Base-by-base conservation (phyloP, 2,797 vertebrate genomes). In the Pipistrellus nathusii region DNA sequence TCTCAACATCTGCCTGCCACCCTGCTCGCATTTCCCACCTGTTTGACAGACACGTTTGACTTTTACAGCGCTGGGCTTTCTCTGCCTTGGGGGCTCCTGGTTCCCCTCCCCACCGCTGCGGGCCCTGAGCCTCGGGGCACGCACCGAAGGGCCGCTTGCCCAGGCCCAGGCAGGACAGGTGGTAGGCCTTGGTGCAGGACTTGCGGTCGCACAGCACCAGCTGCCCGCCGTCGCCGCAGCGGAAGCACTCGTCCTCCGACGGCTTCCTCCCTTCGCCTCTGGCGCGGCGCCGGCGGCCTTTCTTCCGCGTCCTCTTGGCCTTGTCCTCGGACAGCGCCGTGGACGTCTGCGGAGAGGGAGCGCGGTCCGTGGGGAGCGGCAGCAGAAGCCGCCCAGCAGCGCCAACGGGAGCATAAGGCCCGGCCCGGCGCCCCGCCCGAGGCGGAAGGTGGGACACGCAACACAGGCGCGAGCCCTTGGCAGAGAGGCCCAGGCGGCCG, bases 221-320 rank as follows among this genome's bases (percentile, higher is more conserved):
- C 97, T 99, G 99, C 0, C 99, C 99, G 6, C 99, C 99, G 1
- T 99, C 99, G 0, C 99, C 98, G 0, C 99, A 99, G 96, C 99
- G 99, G 98, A 99, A 99, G 97, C 99, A 99, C 84, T 99, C 99
- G 1, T 99, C 99, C 85, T 99, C 99, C 0, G 99, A 99, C 66
- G 98, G 98, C 93, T 99, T 99, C 97, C 98, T 99, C 5, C 99
- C 99, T 30, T 99, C 99, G 0, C 97, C 98, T 91, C 97, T 98
- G 62, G 97, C 97, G 95, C 98, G 97, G 17, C 98, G 98, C 95
- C 97, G 98, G 86, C 98, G 98, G 18, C 98, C 98, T 95, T 99
- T 99, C 78, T 99, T 99, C 98, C 99, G 99, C 96, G 97, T 80
- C 94, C 98, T 98, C 96, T 99, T 99, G 25, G 98, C 98, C 97